Base-by-base conservation (phyloP, 2,888 invertebrate genomes). In the Eupithecia abbreviata region DNA sequence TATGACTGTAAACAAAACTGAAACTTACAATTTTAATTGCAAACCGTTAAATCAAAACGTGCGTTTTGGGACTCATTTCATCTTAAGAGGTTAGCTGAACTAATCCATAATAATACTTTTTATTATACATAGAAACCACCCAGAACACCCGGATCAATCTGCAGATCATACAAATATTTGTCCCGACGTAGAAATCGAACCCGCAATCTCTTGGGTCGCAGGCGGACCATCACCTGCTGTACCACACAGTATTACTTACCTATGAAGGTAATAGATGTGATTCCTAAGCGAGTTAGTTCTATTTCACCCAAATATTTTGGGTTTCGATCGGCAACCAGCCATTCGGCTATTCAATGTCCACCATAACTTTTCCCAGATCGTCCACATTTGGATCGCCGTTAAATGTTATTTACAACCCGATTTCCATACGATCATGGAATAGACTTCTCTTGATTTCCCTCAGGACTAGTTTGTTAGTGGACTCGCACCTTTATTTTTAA, bases 381-480 rank as follows among this genome's bases (percentile, higher is more conserved):
- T 80, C 81, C 81, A 82, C 83, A 84, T 84, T 79, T 82, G 82
- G 86, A 85, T 86, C 84, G 90, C 90, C 87, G 89, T 91, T 90
- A 90, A 90, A 82, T 42, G 83, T 84, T 88, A 91, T 91, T 91
- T 91, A 91, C 89, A 86, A 84, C 85, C 79, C 85, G 80, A 89
- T 88, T 89, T 90, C 89, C 86, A 74, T 71, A 73, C 78, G 89
- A 89, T 89, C 86, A 83, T 82, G 67, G 83, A 82, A 82, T 87
- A 90, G 91, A 91, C 91, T 91, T 92, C 91, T 91, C 90, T 89
- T 90, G 91, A 92, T 92, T 92, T 92, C 92, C 92, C 92, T 41
- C 0, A 89, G 85, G 92, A 71, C 74, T 82, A 71, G 79, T 90
- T 87, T 88, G 88, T 90, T 91, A 89, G 88, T 86, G 87, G 87